Base-by-base conservation (phyloP, 2,888 invertebrate genomes). In the Cepaea hortensis region DNA sequence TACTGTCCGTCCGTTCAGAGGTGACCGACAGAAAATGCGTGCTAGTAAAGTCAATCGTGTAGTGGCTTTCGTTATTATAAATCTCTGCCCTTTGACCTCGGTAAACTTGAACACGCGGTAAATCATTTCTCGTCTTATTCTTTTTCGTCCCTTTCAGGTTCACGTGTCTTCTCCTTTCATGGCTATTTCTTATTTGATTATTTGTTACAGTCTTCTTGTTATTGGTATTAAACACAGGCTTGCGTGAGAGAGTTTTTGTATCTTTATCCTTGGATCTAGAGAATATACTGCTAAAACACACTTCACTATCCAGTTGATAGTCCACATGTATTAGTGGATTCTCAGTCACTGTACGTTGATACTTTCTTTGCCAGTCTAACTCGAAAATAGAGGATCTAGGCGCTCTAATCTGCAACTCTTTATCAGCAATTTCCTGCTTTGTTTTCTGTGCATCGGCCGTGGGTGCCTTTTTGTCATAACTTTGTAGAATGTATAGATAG, bases 31-130 rank as follows among this genome's bases (percentile, higher is more conserved):
- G n/a, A 9, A 77, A 55, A 0, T 20, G 7, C 1, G 6, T 77
- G n/a, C 7, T 23, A 3, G 55, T 77, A 11, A 55, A 77, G n/a
- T 77, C 77, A 23, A 55, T 15, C 0, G 55, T 55, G n/a, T 77
- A 77, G 55, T 77, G 77, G 9, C 61, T 77, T 18, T 55, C 55
- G 50, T 77, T 77, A 9, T 77, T 77, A 23, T 77, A 77, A n/a
- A 77, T 55, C 55, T 77, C 55, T 9, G 77, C 13, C 13, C 77
- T 77, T 55, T 77, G 77, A 77, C 55, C 77, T 23, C 55, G 3
- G n/a, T 55, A 77, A 55, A 55, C 48, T 55, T 11, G 7, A n/a
- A 55, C 55, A 61, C 9, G 20, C 55, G 76, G 50, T 55, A 50
- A 20, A 9, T 55, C 11, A 20, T 55, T 73, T 7, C 48, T 4